These are phyloP conservation scores for Anthophora plumipes DNA, from an alignment of 2,888 invertebrate species.

Conservation along the genomic window DNA sequence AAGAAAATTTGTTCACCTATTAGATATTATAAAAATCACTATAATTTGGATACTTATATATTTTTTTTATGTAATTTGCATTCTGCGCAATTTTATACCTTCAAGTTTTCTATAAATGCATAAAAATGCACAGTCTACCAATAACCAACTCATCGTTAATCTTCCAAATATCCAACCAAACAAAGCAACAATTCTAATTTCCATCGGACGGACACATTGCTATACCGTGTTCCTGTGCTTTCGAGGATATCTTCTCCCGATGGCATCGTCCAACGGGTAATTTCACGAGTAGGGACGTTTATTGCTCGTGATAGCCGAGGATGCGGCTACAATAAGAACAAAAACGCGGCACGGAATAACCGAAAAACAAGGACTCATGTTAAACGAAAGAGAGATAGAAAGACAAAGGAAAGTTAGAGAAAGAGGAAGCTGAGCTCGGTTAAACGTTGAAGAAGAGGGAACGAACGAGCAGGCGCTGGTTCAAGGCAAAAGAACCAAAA, in stretches of 20 bases:
- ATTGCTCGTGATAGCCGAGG: constrained; percentile 67
- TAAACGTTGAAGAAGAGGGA: constrained; percentile 18
- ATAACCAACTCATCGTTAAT: not conserved
- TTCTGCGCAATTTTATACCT: no score
- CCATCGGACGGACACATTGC: constrained; percentile 20
- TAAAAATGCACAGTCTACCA: no score
- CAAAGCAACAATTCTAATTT: constrained; percentile 16
- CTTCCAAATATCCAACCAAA: constrained; percentile 11
- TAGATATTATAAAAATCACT: no score
- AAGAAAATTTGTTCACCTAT: no score
- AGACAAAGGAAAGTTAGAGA: constrained; percentile 28
- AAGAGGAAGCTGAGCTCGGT: not conserved
- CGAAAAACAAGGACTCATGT: constrained; percentile 25
- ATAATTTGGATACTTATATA: no score
- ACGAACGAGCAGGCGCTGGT: constrained; percentile 9
- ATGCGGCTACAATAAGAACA: constrained; percentile 49
- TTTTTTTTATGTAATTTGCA: no score
- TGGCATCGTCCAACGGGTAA: constrained; percentile 59
- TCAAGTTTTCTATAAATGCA: no score
- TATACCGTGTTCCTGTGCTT: constrained; percentile 8
- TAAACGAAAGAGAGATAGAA: not conserved
- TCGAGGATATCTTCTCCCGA: constrained; percentile 48
- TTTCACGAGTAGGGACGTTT: constrained; percentile 65
- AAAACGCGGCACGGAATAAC: constrained; percentile 54
- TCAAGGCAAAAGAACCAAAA: constrained; percentile 55